Evolutionary conservation across 2,113 vertebrate species (phyloP), one percentile per base, ranked within the genome.

Genomic region (Prionailurus bengalensis): DNA sequence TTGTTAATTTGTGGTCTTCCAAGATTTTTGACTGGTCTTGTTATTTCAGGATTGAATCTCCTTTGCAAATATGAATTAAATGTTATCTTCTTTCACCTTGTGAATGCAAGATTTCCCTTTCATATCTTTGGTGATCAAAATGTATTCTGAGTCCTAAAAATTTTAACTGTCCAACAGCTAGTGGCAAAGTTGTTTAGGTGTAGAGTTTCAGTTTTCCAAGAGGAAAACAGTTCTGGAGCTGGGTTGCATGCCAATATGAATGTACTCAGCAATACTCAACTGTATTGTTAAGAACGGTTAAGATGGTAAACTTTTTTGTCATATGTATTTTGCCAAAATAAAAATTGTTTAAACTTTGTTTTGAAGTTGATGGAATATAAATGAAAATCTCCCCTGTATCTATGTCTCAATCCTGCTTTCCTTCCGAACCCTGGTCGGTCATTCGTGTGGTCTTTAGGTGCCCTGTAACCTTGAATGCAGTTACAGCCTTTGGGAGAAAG

Each of bases 1-100:
- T 65, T 95, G 9, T 79, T 84, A 45, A 21, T 39, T 70, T 96
- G 86, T 84, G 81, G 82, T 63, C 45, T 95, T 70, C 31, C 27
- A 89, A 83, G 21, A 94, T 83, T 91, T 89, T 91, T 93, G 63
- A 87, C 17, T 21, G 70, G 27, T 45, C 5, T 70, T 74, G 81
- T 94, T 91, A 76, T 93, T 80, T 94, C n/a, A 94, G 45, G 25
- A 81, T 55, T 81, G 12, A 71, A 48, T 78, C 96, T 92, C 76
- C 76, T 48, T 65, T 84, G 48, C 42, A 80, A 29, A 76, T 87
- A 17, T 87, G 58, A 93, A 91, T 79, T 73, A 93, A 89, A 79
- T 66, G 19, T 70, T 85, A 71, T 42, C 25, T 73, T 96, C 65
- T 83, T 83, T 84, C 4, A n/a, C n/a, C 19, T 31, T 31, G 13